A percentile compares a stretch with the other conserved stretches of the same genome.
These are phyloP conservation scores for Halocynthia aurantium DNA, from an alignment of 23 tunicate species.

Conservation along the genomic window DNA sequence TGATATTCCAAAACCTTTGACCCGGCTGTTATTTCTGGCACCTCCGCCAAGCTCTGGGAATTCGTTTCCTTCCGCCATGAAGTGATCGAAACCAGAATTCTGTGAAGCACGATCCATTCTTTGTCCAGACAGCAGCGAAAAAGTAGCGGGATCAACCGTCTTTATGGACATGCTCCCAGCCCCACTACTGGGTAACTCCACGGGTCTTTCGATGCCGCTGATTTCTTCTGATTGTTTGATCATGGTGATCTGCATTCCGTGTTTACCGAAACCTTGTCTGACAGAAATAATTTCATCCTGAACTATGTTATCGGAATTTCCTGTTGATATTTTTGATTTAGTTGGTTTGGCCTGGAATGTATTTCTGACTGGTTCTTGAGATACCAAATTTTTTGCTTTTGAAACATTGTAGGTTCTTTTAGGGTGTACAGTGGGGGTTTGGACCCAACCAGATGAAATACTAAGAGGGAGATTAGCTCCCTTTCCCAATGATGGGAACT, in stretches of 20 bases:
- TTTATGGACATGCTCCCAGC: background rate
- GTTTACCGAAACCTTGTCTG: slow-evolving; percentile 11
- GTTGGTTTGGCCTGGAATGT: background rate
- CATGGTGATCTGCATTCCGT: slow-evolving; percentile 2
- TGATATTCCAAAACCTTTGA: slow-evolving; percentile 1
- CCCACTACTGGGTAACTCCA: slow-evolving; percentile 15
- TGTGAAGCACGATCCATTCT: background rate
- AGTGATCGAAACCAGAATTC: background rate
- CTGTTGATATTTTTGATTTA: background rate
- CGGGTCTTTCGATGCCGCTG: slow-evolving; percentile 8
- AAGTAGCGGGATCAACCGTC: slow-evolving; percentile 14
- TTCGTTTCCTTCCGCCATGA: background rate
- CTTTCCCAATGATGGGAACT: slow-evolving; percentile 11
- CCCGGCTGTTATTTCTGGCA: background rate
- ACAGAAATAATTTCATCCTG: slow-evolving; percentile 10
- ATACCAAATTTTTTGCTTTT: slow-evolving; percentile 6
- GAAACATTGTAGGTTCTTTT: background rate
- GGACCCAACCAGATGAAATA: background rate
- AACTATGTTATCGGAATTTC: background rate
- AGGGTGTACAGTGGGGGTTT: background rate
- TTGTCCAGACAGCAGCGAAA: slow-evolving; percentile 9
- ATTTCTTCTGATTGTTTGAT: background rate
- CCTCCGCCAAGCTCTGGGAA: slow-evolving; percentile 22
- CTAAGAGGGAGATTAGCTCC: background rate
- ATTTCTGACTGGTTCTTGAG: background rate